Conservation (phyloP, 37 sponge, comb jelly and placozoan genomes). For the Halichondria panicea region DNA sequence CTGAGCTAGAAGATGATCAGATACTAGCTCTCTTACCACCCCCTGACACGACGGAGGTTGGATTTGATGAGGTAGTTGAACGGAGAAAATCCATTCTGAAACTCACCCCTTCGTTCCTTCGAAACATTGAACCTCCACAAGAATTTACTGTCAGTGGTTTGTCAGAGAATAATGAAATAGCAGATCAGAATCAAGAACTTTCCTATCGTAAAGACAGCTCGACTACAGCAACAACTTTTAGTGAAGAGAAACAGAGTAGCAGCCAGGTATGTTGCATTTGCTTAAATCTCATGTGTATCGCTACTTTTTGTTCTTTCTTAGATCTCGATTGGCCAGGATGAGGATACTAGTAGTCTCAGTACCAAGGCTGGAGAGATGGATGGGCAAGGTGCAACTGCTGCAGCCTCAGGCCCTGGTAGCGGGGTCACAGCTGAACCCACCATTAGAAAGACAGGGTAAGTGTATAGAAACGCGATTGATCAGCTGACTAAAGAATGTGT, state of each 20-base stretch:
- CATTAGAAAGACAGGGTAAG: constrained; percentile 2
- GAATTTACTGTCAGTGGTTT: constrained; percentile 34
- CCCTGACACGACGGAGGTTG: neutral
- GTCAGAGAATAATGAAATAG: neutral
- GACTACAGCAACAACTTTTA: no score
- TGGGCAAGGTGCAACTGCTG: neutral
- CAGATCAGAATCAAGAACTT: no score
- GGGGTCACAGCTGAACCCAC: neutral
- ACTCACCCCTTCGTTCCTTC: constrained; percentile 16
- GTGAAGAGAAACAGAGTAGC: no score
- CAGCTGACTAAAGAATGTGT: no score
- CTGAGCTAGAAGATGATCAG: neutral
- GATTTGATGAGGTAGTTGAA: neutral
- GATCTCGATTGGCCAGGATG: no score
- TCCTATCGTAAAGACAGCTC: no score
- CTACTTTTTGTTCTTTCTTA: no score
- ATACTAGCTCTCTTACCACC: neutral
- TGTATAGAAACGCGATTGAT: no score
- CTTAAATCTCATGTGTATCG: no score
- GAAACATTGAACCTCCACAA: constrained; percentile 17
- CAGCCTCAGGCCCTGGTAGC: neutral
- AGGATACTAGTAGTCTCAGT: neutral
- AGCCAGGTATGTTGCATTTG: no score
- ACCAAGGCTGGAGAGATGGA: neutral
- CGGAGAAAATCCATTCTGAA: neutral